Base-by-base conservation (phyloP, 2,113 vertebrate species). In the Carettochelys insculpta region DNA sequence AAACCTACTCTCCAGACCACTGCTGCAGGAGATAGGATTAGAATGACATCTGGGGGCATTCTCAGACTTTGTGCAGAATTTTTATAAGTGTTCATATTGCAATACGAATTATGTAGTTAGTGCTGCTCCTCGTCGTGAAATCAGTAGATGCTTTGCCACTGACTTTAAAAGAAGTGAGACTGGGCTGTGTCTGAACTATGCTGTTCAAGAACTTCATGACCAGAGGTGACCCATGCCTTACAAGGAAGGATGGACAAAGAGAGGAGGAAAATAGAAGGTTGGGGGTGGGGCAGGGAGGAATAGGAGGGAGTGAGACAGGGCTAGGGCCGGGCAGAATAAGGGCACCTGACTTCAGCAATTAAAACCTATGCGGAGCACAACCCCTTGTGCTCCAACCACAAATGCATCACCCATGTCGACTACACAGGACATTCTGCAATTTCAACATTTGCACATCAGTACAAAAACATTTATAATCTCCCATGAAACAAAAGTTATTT, bases 101-200 rank as follows among this genome's bases (percentile, higher is more conserved):
- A 94, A 56, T n/a, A 83, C 90, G 93, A 94, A 43, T 95, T 92
- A 95, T 82, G 90, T 90, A 94, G 94, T 94, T 94, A 93, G 89
- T 92, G 94, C 90, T 51, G 29, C 92, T 94, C 90, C 87, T 92
- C 84, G 88, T 87, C n/a, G n/a, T n/a, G 94, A 96, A 97, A 93
- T 94, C 92, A 92, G 89, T 83, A 81, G 95, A 95, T 90, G 92
- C 90, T 85, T 92, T 95, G 93, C 94, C 94, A 95, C 85, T 82
- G 85, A 95, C 93, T 95, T 96, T 94, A 97, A 95, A 97, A 89
- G 89, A 86, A 92, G 90, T 89, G 94, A 88, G 95, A 97, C 92
- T 88, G 90, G 90, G 95, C 90, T 94, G 83, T 96, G 61, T 38
- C 61, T 22, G 61, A 68, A 68, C 61, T 68, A 38, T 38, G 61